Base-by-base conservation (phyloP, 2,888 invertebrate species). In the Frankliniella intonsa region DNA sequence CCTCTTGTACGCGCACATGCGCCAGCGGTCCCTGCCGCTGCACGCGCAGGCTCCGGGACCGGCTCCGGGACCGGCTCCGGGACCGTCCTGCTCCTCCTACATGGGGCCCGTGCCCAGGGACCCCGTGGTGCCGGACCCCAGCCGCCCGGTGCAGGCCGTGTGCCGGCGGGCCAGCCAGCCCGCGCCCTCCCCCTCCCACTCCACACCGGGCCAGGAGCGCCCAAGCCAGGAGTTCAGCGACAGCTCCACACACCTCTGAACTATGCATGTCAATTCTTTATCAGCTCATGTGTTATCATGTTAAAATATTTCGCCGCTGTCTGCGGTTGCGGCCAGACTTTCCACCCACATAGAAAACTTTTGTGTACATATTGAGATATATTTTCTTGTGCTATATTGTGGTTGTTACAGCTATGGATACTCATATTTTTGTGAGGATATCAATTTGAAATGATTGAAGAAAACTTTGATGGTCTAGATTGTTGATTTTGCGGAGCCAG, bases 181-280 rank as follows among this genome's bases (percentile, higher is more conserved):
- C 9, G 25, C 69, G 12, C 25, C 69, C 22, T n/a, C 69, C 2
- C 9, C 22, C 25, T 14, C 55, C 14, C 55, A 55, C 55, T 12
- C 14, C 55, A 55, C 55, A 2, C 9, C 55, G 55, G 55, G 55
- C 9, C 19, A 10, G 69, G 69, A 22, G n/a, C 22, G 69, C 12
- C 69, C 69, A 8, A 76, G 69, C 69, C 69, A 76, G 25, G 69
- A 76, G 69, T 76, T 76, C 69, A 76, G 69, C 25, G 69, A 76
- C 69, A 76, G 69, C 25, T 76, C 69, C 22, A 76, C 69, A 12
- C 69, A 76, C 25, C 69, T 76, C 25, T 76, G 25, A 76, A 25
- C n/a, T 62, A 62, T n/a, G 14, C 62, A 38, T 62, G 62, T 62
- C 62, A 62, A 62, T 62, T 62, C 62, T 62, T 17, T n/a, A 62